Conservation (phyloP, 2,113 vertebrate genomes). For the Equus przewalskii region DNA sequence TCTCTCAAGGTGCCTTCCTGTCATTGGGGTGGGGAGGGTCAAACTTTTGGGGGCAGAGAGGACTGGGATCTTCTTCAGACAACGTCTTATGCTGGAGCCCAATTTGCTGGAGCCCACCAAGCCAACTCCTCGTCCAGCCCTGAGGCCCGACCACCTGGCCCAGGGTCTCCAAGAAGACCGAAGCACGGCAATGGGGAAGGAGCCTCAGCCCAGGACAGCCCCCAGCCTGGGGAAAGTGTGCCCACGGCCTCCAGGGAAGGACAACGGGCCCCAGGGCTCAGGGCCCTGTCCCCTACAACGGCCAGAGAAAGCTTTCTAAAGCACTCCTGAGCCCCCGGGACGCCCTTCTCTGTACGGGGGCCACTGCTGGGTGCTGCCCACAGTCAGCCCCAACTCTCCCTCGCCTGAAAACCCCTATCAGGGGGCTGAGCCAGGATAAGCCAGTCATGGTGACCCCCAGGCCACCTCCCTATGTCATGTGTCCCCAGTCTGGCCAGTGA, state of each 20-base stretch:
- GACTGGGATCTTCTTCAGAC: background rate
- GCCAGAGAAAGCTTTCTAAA: background rate
- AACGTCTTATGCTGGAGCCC: background rate
- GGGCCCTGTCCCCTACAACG: background rate
- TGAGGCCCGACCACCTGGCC: background rate
- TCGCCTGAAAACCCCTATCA: background rate
- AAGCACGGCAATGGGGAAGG: background rate
- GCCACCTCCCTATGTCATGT: background rate
- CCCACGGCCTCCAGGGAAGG: background rate
- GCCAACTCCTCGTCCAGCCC: background rate
- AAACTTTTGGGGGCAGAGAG: background rate
- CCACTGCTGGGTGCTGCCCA: background rate
- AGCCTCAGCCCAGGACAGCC: background rate
- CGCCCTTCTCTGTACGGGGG: too few species aligned
- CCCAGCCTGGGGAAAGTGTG: background rate
- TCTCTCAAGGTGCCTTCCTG: background rate
- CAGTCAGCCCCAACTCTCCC: too few species aligned
- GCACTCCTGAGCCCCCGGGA: too few species aligned
- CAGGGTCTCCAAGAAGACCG: background rate
- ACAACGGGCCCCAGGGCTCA: fast-evolving
- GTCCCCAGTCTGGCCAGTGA: background rate
- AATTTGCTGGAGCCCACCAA: background rate
- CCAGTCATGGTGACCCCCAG: background rate
- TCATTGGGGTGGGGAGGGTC: background rate
- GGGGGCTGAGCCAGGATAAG: background rate